Conservation (phyloP, 2,797 vertebrate genomes). For the Phrynocephalus guinanensis region DNA sequence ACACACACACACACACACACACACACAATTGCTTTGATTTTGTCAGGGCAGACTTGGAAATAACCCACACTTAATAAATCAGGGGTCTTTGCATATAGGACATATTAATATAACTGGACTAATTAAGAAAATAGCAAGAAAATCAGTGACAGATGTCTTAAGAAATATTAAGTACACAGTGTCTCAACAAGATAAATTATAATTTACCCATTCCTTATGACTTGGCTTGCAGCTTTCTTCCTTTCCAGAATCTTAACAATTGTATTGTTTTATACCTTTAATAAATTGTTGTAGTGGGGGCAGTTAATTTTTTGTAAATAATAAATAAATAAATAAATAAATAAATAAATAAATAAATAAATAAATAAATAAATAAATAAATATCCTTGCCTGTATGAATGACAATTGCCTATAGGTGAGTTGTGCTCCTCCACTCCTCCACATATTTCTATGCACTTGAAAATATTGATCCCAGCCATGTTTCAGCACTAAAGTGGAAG, state of each 20-base stretch:
- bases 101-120: neutral
- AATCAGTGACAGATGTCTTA: neutral
- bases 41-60: neutral
- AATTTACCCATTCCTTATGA: neutral
- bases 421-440: no score
- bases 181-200: neutral
- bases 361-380: no score
- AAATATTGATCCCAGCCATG: no score
- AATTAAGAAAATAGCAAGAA: neutral
- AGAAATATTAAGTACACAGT: neutral
- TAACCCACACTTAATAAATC: neutral
- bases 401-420: neutral
- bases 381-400: neutral
- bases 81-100: neutral
- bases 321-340: no score
- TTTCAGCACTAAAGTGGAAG: no score
- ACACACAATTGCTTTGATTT: slow-evolving; percentile 5
- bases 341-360: no score
- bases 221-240: neutral
- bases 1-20: neutral
- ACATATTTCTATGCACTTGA: no score
- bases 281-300: no score
- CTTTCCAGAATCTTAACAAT: neutral
- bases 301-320: no score
- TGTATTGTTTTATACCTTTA: neutral